Evolutionary conservation across 2,797 vertebrate species (phyloP).

Genomic region (Nannoperca obscura): DNA sequence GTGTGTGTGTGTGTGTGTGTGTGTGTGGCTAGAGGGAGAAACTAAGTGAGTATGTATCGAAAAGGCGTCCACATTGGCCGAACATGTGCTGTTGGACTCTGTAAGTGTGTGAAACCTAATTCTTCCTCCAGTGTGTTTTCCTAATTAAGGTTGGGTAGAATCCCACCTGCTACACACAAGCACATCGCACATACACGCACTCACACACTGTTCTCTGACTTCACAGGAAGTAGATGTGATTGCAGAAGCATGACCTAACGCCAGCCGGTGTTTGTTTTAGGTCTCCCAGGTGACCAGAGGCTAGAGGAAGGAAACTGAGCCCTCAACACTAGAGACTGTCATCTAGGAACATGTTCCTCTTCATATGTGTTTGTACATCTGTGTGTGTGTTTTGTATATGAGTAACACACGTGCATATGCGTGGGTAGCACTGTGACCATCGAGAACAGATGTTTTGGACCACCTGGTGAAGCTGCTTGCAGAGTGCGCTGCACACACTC

Average conservation of each 20-base stretch:
- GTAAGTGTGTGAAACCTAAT: slow-evolving; percentile 72
- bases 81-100: slow-evolving; percentile 50
- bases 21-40: too few relatives aligned
- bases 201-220: slow-evolving; percentile 65
- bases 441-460: slow-evolving; percentile 81
- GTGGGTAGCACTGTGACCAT: slow-evolving; percentile 74
- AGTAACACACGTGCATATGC: slow-evolving; percentile 61
- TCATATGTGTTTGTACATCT: slow-evolving; percentile 64
- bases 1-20: too few relatives aligned
- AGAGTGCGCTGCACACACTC: slow-evolving; percentile 52
- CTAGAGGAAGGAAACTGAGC: slow-evolving; percentile 83
- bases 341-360: slow-evolving; percentile 81
- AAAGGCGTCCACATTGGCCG: slow-evolving; percentile 32
- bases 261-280: slow-evolving; percentile 85
- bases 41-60: slow-evolving; percentile 20
- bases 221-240: slow-evolving; percentile 85
- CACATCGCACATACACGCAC: slow-evolving; percentile 41
- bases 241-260: slow-evolving; percentile 86
- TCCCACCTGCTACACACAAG: slow-evolving; percentile 80
- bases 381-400: slow-evolving; percentile 56
- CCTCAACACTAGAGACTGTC: slow-evolving; percentile 80
- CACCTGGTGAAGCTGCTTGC: slow-evolving; percentile 74
- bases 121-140: slow-evolving; percentile 67
- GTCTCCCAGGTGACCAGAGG: slow-evolving; percentile 85
- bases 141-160: slow-evolving; percentile 66